Conservation (phyloP, 1,140 invertebrate species). For the Euwallacea similis region DNA sequence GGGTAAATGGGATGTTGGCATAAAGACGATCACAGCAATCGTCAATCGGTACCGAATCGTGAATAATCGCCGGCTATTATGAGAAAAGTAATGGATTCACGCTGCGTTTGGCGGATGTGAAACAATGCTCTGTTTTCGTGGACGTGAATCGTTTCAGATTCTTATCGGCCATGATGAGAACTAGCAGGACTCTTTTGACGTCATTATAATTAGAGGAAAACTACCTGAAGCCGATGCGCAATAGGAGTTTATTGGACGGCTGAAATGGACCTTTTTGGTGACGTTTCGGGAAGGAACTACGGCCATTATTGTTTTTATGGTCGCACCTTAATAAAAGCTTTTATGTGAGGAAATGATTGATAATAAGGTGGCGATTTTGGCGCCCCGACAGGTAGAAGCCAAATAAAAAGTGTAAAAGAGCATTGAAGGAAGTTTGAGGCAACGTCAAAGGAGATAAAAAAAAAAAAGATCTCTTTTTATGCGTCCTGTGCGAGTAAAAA, state of each 20-base stretch:
- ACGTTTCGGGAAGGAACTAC: neutral
- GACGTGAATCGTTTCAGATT: slow-evolving; percentile 9
- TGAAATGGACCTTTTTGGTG: neutral
- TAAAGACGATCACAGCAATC: neutral
- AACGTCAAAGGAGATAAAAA: too few relatives aligned
- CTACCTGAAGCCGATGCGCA: neutral
- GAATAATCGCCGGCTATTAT: slow-evolving; percentile 4
- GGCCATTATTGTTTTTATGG: neutral
- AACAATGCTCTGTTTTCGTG: slow-evolving; percentile 13
- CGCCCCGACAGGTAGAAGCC: too few relatives aligned
- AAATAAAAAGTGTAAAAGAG: too few relatives aligned
- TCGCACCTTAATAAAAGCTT: neutral
- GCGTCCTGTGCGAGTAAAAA: too few relatives aligned
- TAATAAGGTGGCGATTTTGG: neutral
- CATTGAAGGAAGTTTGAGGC: too few relatives aligned
- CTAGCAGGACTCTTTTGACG: neutral
- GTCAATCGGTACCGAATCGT: slow-evolving; percentile 9
- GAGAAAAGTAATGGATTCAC: slow-evolving; percentile 15
- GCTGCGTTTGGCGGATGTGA: slow-evolving; percentile 15
- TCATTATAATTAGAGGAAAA: neutral
- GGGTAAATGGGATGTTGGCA: too few relatives aligned
- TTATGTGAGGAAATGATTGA: neutral
- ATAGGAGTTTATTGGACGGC: neutral
- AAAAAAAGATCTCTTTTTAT: too few relatives aligned
- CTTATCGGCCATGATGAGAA: neutral